Evolutionary conservation across 2,888 invertebrate species (phyloP), one percentile per base, ranked within the genome.

Genomic region (Melipona bicolor): DNA sequence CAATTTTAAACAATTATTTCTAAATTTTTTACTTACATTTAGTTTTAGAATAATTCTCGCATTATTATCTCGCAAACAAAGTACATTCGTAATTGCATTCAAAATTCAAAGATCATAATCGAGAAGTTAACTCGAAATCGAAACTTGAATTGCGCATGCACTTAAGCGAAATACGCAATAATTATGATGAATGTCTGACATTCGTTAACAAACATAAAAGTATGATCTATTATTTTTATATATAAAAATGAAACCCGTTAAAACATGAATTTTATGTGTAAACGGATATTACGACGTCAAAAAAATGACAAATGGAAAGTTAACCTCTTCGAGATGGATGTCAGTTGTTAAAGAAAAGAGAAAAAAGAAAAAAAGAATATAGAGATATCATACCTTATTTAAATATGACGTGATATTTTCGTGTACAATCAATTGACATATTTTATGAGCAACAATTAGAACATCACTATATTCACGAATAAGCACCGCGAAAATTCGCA

Each of bases 401-500:
- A 32, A 77, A n/a, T 56, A n/a, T 64, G 64, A 79, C 6, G 54
- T 50, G 50, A 67, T 75, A 59, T 15, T 69, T 59, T 67, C n/a
- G 70, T 4, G 15, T 64, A 15, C 43, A 54, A 70, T 56, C 36
- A 82, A 79, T 81, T 70, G 86, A 85, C 80, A 79, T 86, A 88
- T 89, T 87, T 85, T 77, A 87, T 72, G 54, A 32, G 62, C 73
- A 76, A 86, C 77, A 70, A 71, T 80, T 68, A 68, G 70, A 74
- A 70, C 83, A 83, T 83, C 72, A 76, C 69, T 70, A 49, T 65
- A 54, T 77, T 77, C 61, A 50, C 32, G 64, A 74, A 86, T n/a
- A 32, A 73, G 56, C 80, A 64, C 85, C 36, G 79, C 67, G 77
- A 65, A 82, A 83, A 67, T 74, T 81, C 67, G 27, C 64, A 82